Conservation (phyloP, 2,113 vertebrate species). For the Pteronura brasiliensis region DNA sequence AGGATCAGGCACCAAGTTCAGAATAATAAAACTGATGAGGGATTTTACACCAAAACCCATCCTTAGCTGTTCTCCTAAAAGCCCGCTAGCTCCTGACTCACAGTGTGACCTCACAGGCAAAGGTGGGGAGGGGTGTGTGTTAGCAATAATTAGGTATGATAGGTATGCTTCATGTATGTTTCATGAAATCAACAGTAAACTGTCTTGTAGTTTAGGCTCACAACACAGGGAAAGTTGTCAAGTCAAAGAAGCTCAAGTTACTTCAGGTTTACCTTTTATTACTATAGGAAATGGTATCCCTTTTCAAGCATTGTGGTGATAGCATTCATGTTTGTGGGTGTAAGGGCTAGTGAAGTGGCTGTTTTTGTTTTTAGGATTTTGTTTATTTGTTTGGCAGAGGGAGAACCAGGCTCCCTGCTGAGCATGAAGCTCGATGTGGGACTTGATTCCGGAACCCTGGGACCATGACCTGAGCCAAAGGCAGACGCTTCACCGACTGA, state of each 20-base stretch:
- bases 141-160: background rate
- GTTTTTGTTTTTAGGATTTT: background rate
- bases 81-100: background rate
- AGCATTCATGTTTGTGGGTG: background rate
- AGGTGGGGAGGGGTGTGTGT: background rate
- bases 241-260: background rate
- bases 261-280: background rate
- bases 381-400: background rate
- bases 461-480: background rate
- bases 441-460: background rate
- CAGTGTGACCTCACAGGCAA: background rate
- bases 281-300: background rate
- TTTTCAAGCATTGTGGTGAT: conserved; percentile 3
- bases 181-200: background rate
- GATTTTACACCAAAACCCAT: background rate
- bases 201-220: background rate
- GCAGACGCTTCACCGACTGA: background rate
- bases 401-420: background rate
- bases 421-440: background rate
- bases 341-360: background rate
- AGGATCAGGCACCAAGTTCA: background rate
- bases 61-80: background rate
- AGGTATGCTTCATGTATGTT: background rate
- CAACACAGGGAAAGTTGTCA: background rate
- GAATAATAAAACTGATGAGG: background rate